Evolutionary conservation across 2,888 invertebrate genomes (phyloP).

Genomic region (Stenurella melanura): DNA sequence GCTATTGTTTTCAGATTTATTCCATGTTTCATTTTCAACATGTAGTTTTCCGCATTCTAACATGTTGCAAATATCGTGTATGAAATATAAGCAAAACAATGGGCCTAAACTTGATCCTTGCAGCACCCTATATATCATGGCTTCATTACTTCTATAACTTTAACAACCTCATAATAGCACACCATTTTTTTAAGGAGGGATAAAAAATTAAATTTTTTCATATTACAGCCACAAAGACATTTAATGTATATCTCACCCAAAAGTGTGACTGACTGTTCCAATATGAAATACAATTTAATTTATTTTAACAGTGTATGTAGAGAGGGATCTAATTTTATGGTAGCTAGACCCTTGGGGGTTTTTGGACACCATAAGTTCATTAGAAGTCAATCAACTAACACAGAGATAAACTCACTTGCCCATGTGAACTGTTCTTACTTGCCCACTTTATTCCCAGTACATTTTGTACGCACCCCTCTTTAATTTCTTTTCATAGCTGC

Average conservation of each 20-base stretch:
- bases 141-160: too few relatives aligned
- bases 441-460: constrained; percentile 46
- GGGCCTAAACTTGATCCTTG: too few relatives aligned
- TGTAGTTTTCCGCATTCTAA: too few relatives aligned
- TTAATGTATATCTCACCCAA: background rate
- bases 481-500: constrained; percentile 50
- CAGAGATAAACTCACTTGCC: constrained; percentile 63
- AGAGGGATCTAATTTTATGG: constrained; percentile 61
- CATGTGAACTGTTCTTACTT: constrained; percentile 44
- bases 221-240: too few relatives aligned
- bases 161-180: too few relatives aligned
- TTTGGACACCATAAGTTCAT: constrained; percentile 72
- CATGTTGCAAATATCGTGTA: too few relatives aligned
- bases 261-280: background rate
- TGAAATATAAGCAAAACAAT: too few relatives aligned
- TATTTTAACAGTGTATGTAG: constrained; percentile 41
- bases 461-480: constrained; percentile 51
- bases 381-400: constrained; percentile 73
- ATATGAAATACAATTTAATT: constrained; percentile 26
- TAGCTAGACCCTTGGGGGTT: constrained; percentile 63
- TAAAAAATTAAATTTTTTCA: too few relatives aligned
- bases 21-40: too few relatives aligned
- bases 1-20: too few relatives aligned
- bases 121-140: too few relatives aligned
- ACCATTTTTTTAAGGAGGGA: too few relatives aligned